Conservation (phyloP, 1,140 invertebrate species). For the Gonatopus flavifemur region DNA sequence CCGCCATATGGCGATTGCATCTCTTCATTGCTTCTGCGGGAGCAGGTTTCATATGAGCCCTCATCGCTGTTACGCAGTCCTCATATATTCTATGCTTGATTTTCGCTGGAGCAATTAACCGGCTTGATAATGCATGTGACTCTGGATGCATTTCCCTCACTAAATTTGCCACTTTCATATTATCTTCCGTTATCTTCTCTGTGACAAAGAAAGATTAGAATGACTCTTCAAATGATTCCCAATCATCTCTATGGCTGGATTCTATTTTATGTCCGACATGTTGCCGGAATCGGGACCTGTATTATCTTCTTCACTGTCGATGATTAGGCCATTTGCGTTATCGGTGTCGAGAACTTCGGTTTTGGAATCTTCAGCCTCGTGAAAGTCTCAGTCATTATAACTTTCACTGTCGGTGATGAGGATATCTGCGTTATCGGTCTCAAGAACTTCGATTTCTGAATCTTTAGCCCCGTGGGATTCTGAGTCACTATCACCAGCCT, state of each 20-base stretch:
- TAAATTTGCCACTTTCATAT: too few species aligned
- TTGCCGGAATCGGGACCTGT: too few species aligned
- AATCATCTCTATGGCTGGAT: slow-evolving; percentile 1
- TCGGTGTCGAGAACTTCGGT: too few species aligned
- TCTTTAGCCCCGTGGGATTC: too few species aligned
- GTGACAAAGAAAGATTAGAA: not conserved
- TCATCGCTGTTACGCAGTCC: not conserved
- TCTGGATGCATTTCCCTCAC: not conserved
- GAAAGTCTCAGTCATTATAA: too few species aligned
- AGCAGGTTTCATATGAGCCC: slow-evolving; percentile 2
- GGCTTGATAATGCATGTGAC: not conserved
- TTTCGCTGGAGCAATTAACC: slow-evolving; percentile 1
- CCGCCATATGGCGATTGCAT: slow-evolving; percentile 3
- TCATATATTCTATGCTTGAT: not conserved
- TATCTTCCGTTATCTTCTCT: slow-evolving; percentile 6
- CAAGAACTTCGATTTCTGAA: too few species aligned
- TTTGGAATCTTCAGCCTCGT: too few species aligned
- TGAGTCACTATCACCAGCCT: too few species aligned
- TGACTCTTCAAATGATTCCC: slow-evolving; percentile 5
- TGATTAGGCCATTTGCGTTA: too few species aligned
- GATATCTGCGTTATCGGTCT: too few species aligned
- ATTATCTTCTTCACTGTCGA: too few species aligned
- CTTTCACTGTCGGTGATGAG: too few species aligned
- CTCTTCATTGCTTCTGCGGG: slow-evolving; percentile 8
- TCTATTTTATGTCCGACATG: not conserved